Conservation (phyloP, 1,140 invertebrate genomes). For the Bombus consobrinus region DNA sequence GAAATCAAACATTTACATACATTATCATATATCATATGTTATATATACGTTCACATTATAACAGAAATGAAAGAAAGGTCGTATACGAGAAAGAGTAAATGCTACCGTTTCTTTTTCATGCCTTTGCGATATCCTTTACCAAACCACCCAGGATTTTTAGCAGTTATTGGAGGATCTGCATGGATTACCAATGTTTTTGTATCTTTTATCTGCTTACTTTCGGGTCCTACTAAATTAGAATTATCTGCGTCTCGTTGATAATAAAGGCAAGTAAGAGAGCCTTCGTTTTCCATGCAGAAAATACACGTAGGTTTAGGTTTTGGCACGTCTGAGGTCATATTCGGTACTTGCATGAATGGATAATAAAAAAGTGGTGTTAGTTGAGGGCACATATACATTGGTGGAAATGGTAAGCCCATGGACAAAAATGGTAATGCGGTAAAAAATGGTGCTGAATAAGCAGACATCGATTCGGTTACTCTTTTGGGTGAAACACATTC, state of each 20-base stretch:
- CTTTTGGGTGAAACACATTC: conserved; percentile 68
- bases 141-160: conserved; percentile 86
- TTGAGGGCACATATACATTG: conserved; percentile 80
- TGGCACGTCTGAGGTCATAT: conserved; percentile 59
- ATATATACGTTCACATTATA: conserved; percentile 28
- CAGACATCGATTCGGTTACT: conserved; percentile 69
- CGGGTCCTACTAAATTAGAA: conserved; percentile 53
- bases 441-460: conserved; percentile 79
- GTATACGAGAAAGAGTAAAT: conserved; percentile 61
- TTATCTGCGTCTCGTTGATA: conserved; percentile 75
- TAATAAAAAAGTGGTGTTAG: conserved; percentile 78
- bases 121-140: conserved; percentile 85
- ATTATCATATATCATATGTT: conserved; percentile 42
- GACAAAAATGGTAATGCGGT: conserved; percentile 80
- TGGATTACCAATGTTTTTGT: conserved; percentile 62
- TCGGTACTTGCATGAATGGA: conserved; percentile 76
- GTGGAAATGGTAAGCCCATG: conserved; percentile 81
- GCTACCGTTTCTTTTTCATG: conserved; percentile 83
- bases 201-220: conserved; percentile 71
- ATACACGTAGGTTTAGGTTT: conserved; percentile 79
- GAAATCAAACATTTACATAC: conserved; percentile 55
- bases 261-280: conserved; percentile 78
- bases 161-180: conserved; percentile 70
- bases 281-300: conserved; percentile 81
- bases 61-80: conserved; percentile 15